These are phyloP conservation scores for Drosophila miranda DNA, from an alignment of 1,140 invertebrate species.

Conservation along the genomic window DNA sequence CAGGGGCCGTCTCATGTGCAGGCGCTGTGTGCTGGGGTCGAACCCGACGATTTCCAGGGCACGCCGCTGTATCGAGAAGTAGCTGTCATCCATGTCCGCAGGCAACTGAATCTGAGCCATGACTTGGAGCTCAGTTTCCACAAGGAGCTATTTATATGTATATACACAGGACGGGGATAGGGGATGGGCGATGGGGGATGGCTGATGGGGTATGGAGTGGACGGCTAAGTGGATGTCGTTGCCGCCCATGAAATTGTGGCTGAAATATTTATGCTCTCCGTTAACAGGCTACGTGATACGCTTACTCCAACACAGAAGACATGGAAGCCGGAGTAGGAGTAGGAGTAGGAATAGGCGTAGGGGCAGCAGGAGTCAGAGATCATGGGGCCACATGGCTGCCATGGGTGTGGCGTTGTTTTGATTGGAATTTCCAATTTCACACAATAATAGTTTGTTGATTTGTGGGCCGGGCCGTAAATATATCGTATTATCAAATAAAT, in stretches of 20 bases:
- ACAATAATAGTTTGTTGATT: slow-evolving; percentile 49
- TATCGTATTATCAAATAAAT: slow-evolving; percentile 54
- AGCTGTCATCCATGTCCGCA: slow-evolving; percentile 30
- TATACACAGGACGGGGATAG: too few species aligned
- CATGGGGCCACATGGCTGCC: not conserved
- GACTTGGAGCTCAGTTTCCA: not conserved
- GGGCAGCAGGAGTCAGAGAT: too few species aligned
- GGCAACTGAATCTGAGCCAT: slow-evolving; percentile 11
- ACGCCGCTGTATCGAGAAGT: slow-evolving; percentile 44
- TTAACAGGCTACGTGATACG: slow-evolving; percentile 70
- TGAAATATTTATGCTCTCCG: slow-evolving; percentile 68
- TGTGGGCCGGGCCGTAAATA: slow-evolving; percentile 22
- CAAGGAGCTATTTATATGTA: slow-evolving; percentile 10
- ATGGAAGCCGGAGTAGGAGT: too few species aligned
- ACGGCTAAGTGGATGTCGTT: slow-evolving; percentile 51
- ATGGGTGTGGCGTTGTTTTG: slow-evolving; percentile 41
- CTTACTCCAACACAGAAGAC: slow-evolving; percentile 20
- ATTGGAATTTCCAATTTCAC: slow-evolving; percentile 62
- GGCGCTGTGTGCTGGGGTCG: slow-evolving; percentile 4
- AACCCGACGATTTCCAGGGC: slow-evolving; percentile 47
- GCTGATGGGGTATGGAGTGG: not conserved
- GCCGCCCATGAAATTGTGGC: slow-evolving; percentile 56
- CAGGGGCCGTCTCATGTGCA: slow-evolving; percentile 30
- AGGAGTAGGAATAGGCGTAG: too few species aligned
- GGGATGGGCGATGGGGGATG: not conserved